Evolutionary conservation across 2,888 invertebrate genomes (phyloP), one percentile per base, ranked within the genome.

Genomic region (Amphipoea lucens): DNA sequence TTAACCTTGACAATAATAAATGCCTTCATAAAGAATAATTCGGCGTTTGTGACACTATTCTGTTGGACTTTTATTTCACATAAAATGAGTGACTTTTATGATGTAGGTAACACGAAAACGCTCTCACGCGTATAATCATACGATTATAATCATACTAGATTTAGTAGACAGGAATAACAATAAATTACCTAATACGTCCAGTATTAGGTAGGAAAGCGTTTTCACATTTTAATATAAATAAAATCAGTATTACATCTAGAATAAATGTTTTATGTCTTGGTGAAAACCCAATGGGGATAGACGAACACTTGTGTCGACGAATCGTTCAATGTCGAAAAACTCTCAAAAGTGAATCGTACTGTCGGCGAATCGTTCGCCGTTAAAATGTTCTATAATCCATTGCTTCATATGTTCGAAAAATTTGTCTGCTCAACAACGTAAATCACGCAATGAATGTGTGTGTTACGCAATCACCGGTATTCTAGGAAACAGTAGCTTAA

Each of bases 51-150:
- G 17, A n/a, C 36, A 36, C 17, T 48, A 68, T 17, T 51, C 20
- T 45, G 54, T 57, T 57, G 11, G n/a, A 42, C 11, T n/a, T 29
- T 11, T 7, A 72, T 72, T 78, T 81, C n/a, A 72, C 23, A 48
- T 48, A 48, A 48, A 70, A 51, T 17, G 2, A 23, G 14, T 14
- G 60, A 36, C 9, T 29, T 78, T 78, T 60, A 80, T 42, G 48
- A 42, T 40, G 29, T 62, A n/a, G n/a, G n/a, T n/a, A 5, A 67
- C 17, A 69, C 9, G 42, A 29, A 81, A 62, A 71, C 42, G 14
- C 20, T 51, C 20, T 62, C 40, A 68, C 36, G n/a, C 3, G 40
- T 29, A 40, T 48, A 29, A 29, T 29, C 29, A 29, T 29, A 29
- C 29, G 29, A 29, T 29, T 29, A 29, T 29, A 29, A 29, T 29